phyloP scores from a whole-genome alignment of 2,888 invertebrate species.

The Yponomeuta sedellus region DNA sequence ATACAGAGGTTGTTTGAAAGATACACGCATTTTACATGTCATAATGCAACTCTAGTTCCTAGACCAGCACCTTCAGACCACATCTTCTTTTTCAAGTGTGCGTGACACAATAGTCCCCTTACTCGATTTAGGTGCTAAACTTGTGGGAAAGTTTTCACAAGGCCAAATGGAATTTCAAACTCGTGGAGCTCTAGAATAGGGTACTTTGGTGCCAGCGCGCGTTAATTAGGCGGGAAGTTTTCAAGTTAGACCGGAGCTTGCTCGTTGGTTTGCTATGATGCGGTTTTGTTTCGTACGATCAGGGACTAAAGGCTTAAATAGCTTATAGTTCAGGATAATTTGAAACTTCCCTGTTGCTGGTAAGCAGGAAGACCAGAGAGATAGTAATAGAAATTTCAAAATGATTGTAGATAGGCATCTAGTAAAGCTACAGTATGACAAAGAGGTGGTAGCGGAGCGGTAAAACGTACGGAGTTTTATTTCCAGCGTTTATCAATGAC shows the following conservation, averaged over 20 bases:
- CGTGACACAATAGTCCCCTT: background rate
- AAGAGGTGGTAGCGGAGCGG: too few species aligned
- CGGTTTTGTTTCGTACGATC: background rate
- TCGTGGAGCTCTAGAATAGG: background rate
- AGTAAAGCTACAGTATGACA: too few species aligned
- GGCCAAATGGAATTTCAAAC: background rate
- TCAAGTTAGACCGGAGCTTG: background rate
- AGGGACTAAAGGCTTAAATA: background rate
- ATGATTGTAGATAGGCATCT: too few species aligned
- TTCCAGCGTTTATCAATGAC: too few species aligned
- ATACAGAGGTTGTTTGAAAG: too few species aligned
- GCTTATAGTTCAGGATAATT: background rate
- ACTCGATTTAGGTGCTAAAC: background rate
- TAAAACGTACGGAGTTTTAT: too few species aligned
- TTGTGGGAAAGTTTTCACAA: background rate
- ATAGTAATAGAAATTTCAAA: too few species aligned
- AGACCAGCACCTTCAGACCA: background rate
- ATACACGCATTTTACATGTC: too few species aligned
- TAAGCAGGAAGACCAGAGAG: too few species aligned
- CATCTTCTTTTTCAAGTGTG: background rate
- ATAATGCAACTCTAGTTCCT: too few species aligned
- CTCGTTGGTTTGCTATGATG: conserved; percentile 5
- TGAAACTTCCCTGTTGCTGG: background rate
- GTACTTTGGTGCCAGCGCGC: background rate
- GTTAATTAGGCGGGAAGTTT: conserved; percentile 10